A percentile compares a stretch with the other conserved stretches of the same genome.
These are phyloP conservation scores for Philaethria dido DNA, from an alignment of 2,888 invertebrate genomes.

Conservation along the genomic window DNA sequence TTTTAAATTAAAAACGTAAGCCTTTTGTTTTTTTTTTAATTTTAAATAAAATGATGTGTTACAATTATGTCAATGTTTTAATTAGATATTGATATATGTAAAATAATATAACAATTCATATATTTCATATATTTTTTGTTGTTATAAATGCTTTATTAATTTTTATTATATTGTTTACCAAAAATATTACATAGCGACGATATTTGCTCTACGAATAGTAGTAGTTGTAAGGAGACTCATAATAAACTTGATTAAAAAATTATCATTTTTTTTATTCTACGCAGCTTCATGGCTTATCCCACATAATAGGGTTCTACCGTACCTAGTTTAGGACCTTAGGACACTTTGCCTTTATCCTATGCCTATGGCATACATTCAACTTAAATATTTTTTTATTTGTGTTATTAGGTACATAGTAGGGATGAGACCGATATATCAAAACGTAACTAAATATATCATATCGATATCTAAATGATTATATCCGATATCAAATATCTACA, in stretches of 20 bases:
- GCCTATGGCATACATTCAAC: no score
- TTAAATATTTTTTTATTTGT: no score
- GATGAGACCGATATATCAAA: no score
- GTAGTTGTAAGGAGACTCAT: slow-evolving; percentile 55
- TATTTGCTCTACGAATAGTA: slow-evolving; percentile 53
- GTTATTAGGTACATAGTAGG: no score
- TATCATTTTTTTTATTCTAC: background rate
- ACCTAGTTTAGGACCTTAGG: no score
- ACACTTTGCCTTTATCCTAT: no score
- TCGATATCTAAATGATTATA: no score
- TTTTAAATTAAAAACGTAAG: no score
- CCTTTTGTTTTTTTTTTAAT: background rate
- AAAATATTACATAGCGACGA: slow-evolving; percentile 41
- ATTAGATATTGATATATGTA: background rate
- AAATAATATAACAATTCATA: slow-evolving; percentile 8
- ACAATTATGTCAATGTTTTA: background rate
- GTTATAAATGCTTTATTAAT: slow-evolving; percentile 29
- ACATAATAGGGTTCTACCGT: no score
- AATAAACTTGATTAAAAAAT: slow-evolving; percentile 43
- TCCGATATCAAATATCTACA: no score
- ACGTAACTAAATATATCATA: no score
- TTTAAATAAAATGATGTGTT: background rate
- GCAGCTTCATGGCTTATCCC: no score
- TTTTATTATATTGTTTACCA: slow-evolving; percentile 40
- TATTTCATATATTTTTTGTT: background rate